Conservation (phyloP, 1,140 invertebrate species). For the Temnothorax longispinosus region DNA sequence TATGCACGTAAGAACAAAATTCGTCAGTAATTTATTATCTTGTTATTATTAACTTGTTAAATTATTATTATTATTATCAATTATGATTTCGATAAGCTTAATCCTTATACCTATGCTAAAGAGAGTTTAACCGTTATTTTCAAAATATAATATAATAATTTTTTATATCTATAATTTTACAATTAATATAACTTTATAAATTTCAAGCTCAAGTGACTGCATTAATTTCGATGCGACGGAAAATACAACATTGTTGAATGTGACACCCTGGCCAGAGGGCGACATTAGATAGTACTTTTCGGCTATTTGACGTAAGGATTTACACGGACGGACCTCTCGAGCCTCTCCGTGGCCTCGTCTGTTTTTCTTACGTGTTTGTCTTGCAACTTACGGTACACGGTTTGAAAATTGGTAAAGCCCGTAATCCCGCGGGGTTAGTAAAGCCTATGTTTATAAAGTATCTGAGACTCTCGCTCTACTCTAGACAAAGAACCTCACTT, state of each 20-base stretch:
- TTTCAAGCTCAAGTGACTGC: not conserved
- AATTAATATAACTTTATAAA: not conserved
- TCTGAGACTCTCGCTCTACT: constrained; percentile 33
- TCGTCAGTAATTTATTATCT: not conserved
- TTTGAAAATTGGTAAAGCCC: constrained; percentile 53
- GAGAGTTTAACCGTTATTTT: not conserved
- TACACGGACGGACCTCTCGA: constrained; percentile 4
- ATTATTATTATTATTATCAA: not conserved
- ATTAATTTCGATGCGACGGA: not conserved
- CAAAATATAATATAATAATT: not conserved
- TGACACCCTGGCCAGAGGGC: not conserved
- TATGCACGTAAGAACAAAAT: not conserved
- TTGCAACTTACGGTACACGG: constrained; percentile 39
- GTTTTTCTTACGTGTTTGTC: constrained; percentile 53
- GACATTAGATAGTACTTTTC: constrained; percentile 48
- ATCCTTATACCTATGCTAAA: not conserved
- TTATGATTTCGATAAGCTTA: not conserved
- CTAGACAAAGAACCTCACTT: constrained; percentile 54
- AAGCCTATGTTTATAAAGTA: constrained; percentile 60
- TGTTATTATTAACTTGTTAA: not conserved
- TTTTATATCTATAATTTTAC: not conserved
- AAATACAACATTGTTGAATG: not conserved
- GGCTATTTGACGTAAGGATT: constrained; percentile 53
- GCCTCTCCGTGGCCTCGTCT: constrained; percentile 18
- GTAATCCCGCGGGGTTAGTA: constrained; percentile 48